phyloP scores from a whole-genome alignment of 2,113 vertebrate species.

The Copsychus sechellarum region DNA sequence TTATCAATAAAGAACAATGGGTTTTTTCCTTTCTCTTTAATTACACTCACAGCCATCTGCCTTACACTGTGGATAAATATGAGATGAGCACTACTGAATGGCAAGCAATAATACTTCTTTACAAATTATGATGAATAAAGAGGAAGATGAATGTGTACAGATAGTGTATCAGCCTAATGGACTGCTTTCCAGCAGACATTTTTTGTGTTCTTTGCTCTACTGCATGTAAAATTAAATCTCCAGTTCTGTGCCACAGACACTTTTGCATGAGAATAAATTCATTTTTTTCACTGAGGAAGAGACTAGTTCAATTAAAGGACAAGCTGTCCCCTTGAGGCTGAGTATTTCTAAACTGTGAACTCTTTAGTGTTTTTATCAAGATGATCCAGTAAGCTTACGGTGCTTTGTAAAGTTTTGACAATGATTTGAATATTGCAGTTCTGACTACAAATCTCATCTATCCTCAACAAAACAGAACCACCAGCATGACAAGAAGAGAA shows the following conservation, averaged over 20 bases:
- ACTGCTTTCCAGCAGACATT: conserved; percentile 53
- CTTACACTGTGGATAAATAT: conserved; percentile 54
- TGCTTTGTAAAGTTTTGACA: background rate
- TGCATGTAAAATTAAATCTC: conserved; percentile 64
- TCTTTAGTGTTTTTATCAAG: background rate
- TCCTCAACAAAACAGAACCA: background rate
- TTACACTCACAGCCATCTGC: conserved; percentile 67
- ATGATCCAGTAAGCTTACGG: background rate
- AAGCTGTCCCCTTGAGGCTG: background rate
- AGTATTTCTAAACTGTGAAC: background rate
- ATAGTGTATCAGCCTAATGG: conserved; percentile 51
- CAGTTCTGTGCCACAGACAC: background rate
- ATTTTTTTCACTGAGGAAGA: background rate
- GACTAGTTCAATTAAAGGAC: background rate
- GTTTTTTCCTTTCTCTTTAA: conserved; percentile 51
- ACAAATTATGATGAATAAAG: conserved; percentile 69
- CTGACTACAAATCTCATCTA: background rate
- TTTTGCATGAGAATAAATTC: conserved; percentile 7
- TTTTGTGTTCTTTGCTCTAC: conserved; percentile 53
- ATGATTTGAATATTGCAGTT: background rate
- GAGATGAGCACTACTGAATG: conserved; percentile 36
- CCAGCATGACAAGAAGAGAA: background rate
- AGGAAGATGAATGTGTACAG: conserved; percentile 65
- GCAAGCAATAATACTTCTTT: conserved; percentile 64
- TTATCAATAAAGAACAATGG: conserved; percentile 34